phyloP scores from a whole-genome alignment of 2,888 invertebrate species.

The Hydrotaea cyrtoneurina region DNA sequence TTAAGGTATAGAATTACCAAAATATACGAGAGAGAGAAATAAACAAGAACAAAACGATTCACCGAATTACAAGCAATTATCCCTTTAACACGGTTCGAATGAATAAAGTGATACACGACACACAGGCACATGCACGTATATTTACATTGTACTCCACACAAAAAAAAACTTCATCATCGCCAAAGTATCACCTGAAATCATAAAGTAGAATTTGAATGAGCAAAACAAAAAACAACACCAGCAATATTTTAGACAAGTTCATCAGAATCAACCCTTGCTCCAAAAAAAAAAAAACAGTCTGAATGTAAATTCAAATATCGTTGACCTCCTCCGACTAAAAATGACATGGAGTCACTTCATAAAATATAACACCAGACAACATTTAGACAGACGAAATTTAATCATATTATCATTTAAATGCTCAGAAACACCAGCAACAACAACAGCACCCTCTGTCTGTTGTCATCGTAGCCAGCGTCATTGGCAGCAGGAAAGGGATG shows the following conservation, averaged over 20 bases:
- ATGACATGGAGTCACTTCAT: slow-evolving; percentile 21
- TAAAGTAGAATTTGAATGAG: background rate
- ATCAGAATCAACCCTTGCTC: slow-evolving; percentile 7
- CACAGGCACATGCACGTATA: background rate
- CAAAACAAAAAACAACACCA: background rate
- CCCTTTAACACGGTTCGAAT: slow-evolving; percentile 27
- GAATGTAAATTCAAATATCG: slow-evolving; percentile 36
- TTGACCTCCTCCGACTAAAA: slow-evolving; percentile 24
- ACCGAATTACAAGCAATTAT: slow-evolving; percentile 26
- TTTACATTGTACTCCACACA: background rate
- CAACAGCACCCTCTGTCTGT: background rate
- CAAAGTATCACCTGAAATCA: background rate
- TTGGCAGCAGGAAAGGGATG: background rate
- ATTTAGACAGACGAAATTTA: slow-evolving; percentile 52
- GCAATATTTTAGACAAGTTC: slow-evolving; percentile 11
- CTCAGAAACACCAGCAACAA: slow-evolving; percentile 9
- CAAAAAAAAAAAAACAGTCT: background rate
- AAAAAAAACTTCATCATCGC: background rate
- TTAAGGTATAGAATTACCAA: background rate
- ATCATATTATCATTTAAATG: slow-evolving; percentile 59
- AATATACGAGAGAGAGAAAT: background rate
- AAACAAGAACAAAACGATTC: background rate
- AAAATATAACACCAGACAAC: slow-evolving; percentile 46
- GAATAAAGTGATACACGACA: background rate
- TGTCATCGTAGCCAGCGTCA: slow-evolving; percentile 50